phyloP scores from a whole-genome alignment of 2,797 vertebrate genomes.

The Atherinosoma microstoma region DNA sequence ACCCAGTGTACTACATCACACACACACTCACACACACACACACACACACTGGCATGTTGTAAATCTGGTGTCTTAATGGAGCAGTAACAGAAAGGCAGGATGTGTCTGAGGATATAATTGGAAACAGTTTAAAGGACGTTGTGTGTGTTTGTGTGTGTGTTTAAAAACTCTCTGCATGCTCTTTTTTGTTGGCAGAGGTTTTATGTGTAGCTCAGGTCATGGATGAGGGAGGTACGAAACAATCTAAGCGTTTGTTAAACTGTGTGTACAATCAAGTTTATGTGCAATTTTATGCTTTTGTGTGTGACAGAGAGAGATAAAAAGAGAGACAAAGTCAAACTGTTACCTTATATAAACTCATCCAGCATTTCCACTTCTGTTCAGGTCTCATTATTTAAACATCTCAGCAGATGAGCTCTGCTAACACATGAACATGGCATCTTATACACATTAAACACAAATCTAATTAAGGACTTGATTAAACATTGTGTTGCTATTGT shows the following conservation, averaged over 20 bases:
- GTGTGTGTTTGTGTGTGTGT: conserved; percentile 22
- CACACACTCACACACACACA: conserved; percentile 9
- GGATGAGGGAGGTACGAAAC: neutral
- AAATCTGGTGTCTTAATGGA: conserved; percentile 26
- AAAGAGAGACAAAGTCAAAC: neutral
- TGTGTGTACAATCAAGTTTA: conserved; percentile 8
- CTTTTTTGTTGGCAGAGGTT: neutral
- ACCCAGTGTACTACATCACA: conserved; percentile 13
- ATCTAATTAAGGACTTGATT: no score
- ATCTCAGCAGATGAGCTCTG: neutral
- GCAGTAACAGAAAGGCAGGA: conserved; percentile 62
- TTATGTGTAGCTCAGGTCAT: conserved; percentile 32
- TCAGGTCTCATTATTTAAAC: neutral
- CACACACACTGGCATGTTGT: conserved; percentile 36
- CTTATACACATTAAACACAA: no score
- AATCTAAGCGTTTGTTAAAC: conserved; percentile 14
- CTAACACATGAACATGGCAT: no score
- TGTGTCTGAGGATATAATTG: conserved; percentile 50
- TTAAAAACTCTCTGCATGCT: neutral
- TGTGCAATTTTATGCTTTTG: neutral
- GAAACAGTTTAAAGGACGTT: conserved; percentile 37
- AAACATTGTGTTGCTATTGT: no score
- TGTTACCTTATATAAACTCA: no score
- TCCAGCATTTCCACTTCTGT: neutral
- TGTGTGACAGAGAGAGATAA: neutral